Evolutionary conservation across 2,113 vertebrate genomes (phyloP).

Genomic region (Corythoichthys haematopterus): DNA sequence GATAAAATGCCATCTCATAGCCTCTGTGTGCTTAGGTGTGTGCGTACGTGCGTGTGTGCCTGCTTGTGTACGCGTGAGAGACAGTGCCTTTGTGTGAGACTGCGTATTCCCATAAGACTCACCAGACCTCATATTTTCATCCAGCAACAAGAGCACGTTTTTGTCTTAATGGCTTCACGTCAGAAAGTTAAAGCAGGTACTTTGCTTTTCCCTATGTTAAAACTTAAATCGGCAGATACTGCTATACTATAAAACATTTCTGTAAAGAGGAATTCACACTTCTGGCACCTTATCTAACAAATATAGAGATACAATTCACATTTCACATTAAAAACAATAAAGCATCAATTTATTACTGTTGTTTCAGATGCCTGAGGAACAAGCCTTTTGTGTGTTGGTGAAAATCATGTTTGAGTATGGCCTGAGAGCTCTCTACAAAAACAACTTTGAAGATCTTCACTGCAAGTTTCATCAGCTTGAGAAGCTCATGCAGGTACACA

Average conservation of each 20-base stretch:
- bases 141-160: neutral
- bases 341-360: neutral
- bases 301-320: neutral
- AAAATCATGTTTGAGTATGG: slow-evolving; percentile 96
- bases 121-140: neutral
- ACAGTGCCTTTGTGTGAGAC: neutral
- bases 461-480: slow-evolving; percentile 98
- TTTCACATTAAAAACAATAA: neutral
- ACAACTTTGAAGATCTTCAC: slow-evolving; percentile 98
- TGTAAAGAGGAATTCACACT: neutral
- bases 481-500: slow-evolving; percentile 85
- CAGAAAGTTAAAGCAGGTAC: neutral
- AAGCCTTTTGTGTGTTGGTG: slow-evolving; percentile 95
- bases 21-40: neutral
- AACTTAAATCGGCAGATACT: no score
- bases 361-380: slow-evolving; percentile 95
- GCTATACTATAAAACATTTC: neutral
- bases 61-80: neutral
- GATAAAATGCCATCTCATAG: slow-evolving; percentile 54
- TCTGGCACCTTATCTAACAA: neutral
- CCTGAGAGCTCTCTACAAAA: slow-evolving; percentile 90
- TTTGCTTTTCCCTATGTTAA: neutral
- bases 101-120: neutral
- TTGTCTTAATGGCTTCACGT: neutral
- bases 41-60: neutral